Base-by-base conservation (phyloP, 2,113 vertebrate species). In the Tyrannus savana region DNA sequence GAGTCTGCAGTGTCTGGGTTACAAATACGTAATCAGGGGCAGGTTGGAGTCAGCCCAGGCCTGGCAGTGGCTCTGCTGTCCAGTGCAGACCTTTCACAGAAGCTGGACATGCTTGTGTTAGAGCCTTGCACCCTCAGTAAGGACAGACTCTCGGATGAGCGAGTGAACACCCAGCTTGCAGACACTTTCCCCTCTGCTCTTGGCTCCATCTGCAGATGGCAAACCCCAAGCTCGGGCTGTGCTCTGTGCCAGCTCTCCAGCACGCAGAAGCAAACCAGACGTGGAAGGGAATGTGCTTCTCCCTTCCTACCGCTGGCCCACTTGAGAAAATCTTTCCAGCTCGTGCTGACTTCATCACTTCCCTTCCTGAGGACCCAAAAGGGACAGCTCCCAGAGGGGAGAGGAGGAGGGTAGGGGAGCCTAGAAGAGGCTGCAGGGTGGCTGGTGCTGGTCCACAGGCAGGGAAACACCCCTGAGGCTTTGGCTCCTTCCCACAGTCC, bases 261-360 rank as follows among this genome's bases (percentile, higher is more conserved):
- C 80, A 68, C 63, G 25, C 44, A 75, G 52, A 84, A 83, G 84
- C 91, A 91, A 87, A 91, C 49, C 80, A 82, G 92, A 44, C 66
- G 0, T 50, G 82, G 64, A 90, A 50, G 89, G 84, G 80, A 92
- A 72, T 58, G 77, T 72, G 73, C 47, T 88, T 62, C 84, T 88
- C 60, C 35, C 10, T 90, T 93, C 73, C 72, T 46, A 13, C 59
- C 71, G 72, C 91, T 90, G 91, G 81, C 35, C 66, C 83, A 66
- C 53, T 87, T 47, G 77, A 84, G 77, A 91, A 94, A 84, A 79
- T 46, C 50, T 84, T 87, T 87, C 64, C 89, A 87, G 73, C 53
- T 91, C 44, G 72, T 88, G 88, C 69, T 17, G 80, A 56, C 82
- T 79, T 84, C 74, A 66, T 94, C 52, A 19, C 73, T 92, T 92